phyloP scores from a whole-genome alignment of 2,888 invertebrate genomes.

The Celastrina argiolus region DNA sequence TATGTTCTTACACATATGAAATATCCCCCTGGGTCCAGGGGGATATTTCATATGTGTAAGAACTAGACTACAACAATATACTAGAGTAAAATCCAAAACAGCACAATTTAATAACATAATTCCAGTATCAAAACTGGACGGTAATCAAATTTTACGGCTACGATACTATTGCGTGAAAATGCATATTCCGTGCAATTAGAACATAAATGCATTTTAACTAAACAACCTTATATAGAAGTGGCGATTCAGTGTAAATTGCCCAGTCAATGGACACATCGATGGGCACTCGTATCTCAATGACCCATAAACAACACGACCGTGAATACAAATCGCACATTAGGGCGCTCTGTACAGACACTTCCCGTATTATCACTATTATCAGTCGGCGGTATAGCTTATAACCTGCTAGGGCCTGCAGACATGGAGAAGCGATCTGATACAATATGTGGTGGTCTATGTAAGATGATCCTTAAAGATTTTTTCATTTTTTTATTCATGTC shows the following conservation, averaged over 20 bases:
- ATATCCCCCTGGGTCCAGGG: too few species aligned
- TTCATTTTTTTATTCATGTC: too few species aligned
- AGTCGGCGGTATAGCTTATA: slow-evolving; percentile 44
- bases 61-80: too few species aligned
- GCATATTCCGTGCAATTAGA: slow-evolving; percentile 46
- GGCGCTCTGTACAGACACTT: slow-evolving; percentile 49
- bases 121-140: slow-evolving; percentile 9
- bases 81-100: neutral
- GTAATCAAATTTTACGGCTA: slow-evolving; percentile 22
- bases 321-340: slow-evolving; percentile 76
- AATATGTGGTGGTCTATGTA: too few species aligned
- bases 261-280: slow-evolving; percentile 51
- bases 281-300: slow-evolving; percentile 64
- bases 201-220: slow-evolving; percentile 43
- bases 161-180: slow-evolving; percentile 23
- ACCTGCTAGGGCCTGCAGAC: neutral
- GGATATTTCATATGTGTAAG: too few species aligned
- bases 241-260: slow-evolving; percentile 63
- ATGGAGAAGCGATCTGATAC: neutral
- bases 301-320: slow-evolving; percentile 70
- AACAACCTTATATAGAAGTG: slow-evolving; percentile 51
- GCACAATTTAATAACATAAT: slow-evolving; percentile 8
- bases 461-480: too few species aligned
- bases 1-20: too few species aligned
- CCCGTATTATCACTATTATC: slow-evolving; percentile 51